These are phyloP conservation scores for Theonella swinhoei DNA, from an alignment of 37 sponge, comb jelly and placozoan species.

Conservation along the genomic window DNA sequence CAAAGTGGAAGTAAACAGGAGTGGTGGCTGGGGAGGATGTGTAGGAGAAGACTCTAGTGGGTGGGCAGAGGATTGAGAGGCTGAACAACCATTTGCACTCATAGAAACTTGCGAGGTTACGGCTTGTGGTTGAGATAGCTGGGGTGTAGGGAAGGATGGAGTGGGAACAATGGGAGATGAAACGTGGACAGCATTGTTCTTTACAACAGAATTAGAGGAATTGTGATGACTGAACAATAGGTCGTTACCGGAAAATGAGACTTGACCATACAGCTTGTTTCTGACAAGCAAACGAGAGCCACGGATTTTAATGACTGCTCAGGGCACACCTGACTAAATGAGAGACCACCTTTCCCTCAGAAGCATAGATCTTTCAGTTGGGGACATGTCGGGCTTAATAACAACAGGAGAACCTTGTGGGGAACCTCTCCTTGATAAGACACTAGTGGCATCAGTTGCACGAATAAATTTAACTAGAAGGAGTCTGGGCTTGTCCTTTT, in stretches of 20 bases:
- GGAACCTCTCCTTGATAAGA: not conserved
- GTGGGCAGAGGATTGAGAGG: not conserved
- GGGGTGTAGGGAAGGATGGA: not conserved
- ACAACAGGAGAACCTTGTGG: not conserved
- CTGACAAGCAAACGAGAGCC: not conserved
- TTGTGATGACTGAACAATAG: not conserved
- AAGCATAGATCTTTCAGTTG: not conserved
- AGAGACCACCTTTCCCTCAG: not conserved
- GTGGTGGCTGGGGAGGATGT: not conserved
- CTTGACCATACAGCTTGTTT: not conserved
- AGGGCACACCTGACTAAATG: not conserved
- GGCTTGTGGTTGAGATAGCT: not conserved
- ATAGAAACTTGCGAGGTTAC: not conserved
- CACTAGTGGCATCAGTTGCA: not conserved
- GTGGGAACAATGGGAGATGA: not conserved
- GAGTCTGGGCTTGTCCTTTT: not conserved
- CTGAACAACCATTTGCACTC: not conserved
- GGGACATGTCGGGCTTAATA: not conserved
- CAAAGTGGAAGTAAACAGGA: not conserved
- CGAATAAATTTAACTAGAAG: not conserved
- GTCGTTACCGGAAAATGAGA: not conserved
- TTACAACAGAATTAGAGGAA: not conserved
- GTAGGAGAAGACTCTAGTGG: not conserved
- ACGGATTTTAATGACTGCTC: not conserved
- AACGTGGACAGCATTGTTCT: not conserved